Conservation (phyloP, 2,113 vertebrate species). For the Isichthys henryi region DNA sequence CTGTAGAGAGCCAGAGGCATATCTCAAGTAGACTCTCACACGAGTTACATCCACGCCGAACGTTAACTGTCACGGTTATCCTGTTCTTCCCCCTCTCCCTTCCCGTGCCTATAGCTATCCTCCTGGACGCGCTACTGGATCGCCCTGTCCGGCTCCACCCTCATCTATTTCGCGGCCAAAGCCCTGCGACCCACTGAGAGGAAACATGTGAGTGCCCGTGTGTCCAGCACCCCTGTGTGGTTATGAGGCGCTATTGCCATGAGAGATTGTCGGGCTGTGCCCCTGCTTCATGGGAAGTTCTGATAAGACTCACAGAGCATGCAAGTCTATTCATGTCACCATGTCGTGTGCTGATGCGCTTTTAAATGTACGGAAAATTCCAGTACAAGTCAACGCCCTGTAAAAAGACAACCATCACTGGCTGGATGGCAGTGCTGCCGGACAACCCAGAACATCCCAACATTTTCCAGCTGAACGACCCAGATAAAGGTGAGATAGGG, state of each 20-base stretch:
- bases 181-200: constrained; percentile 71
- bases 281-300: background rate
- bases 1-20: background rate
- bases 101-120: constrained; percentile 44
- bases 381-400: constrained; percentile 88
- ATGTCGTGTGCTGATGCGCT: background rate
- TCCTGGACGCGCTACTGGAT: constrained; percentile 53
- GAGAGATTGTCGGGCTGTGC: background rate
- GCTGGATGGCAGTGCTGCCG: constrained; percentile 88
- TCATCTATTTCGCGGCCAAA: constrained; percentile 71
- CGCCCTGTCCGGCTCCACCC: constrained; percentile 58
- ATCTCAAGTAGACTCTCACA: background rate
- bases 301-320: background rate
- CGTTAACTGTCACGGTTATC: background rate
- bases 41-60: background rate
- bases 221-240: no score
- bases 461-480: constrained; percentile 91
- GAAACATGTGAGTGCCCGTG: constrained; percentile 61
- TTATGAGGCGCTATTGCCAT: background rate
- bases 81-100: background rate
- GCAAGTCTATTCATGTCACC: background rate
- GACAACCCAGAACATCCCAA: constrained; percentile 85
- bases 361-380: background rate
- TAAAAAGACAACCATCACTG: constrained; percentile 83
- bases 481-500: constrained; percentile 75